Conservation (phyloP, 2,113 vertebrate species). For the Pseudorasbora parva region DNA sequence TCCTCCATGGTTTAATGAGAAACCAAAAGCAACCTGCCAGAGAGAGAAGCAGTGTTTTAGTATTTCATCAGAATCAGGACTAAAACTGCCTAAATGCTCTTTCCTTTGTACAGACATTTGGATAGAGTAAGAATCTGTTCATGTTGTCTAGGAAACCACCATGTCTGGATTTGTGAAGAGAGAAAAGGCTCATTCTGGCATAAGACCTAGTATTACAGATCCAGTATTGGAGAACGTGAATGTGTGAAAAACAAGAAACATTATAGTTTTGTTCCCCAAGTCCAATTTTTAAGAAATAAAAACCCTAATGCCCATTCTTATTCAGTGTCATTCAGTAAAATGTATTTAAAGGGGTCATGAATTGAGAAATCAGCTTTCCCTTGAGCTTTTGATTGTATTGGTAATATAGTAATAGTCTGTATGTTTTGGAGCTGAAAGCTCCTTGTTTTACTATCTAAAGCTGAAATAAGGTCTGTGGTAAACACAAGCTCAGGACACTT, state of each 20-base stretch:
- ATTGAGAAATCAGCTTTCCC: too few relatives aligned
- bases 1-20: conserved; percentile 34
- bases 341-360: too few relatives aligned
- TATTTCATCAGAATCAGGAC: conserved; percentile 5
- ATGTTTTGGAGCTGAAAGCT: too few relatives aligned
- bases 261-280: too few relatives aligned
- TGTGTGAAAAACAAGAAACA: background rate
- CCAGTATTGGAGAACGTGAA: background rate
- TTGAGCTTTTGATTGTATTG: too few relatives aligned
- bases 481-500: too few relatives aligned
- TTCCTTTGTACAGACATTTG: background rate
- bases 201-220: background rate
- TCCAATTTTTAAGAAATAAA: background rate
- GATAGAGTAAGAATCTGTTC: background rate
- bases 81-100: conserved; percentile 5
- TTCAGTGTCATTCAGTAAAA: too few relatives aligned
- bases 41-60: background rate
- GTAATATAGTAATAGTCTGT: too few relatives aligned
- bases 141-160: conserved; percentile 22
- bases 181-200: background rate
- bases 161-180: conserved; percentile 11
- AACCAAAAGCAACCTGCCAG: conserved; percentile 6
- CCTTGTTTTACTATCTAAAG: too few relatives aligned
- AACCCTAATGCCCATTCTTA: background rate
- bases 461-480: too few relatives aligned